Evolutionary conservation across 2,888 invertebrate species (phyloP).

Genomic region (Epistrophella euchroma): DNA sequence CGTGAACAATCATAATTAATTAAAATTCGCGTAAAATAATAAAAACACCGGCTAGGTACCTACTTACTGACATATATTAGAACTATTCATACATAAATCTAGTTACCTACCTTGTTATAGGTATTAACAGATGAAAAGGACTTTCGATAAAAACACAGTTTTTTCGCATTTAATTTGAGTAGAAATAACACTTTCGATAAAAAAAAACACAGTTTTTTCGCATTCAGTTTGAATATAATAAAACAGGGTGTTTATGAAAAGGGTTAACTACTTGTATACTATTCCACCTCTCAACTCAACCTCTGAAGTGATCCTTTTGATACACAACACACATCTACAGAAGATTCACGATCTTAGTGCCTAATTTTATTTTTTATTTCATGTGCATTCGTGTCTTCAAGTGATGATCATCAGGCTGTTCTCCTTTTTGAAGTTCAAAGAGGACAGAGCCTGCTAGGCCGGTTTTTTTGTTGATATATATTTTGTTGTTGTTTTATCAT

Average conservation of each 20-base stretch:
- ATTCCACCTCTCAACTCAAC: background rate
- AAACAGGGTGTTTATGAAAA: background rate
- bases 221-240: slow-evolving; percentile 35
- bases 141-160: slow-evolving; percentile 5
- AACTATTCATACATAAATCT: background rate
- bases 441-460: slow-evolving; percentile 64
- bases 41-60: slow-evolving; percentile 56
- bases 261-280: background rate
- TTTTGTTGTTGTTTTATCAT: slow-evolving; percentile 55
- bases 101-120: background rate
- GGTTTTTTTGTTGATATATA: slow-evolving; percentile 60
- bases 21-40: slow-evolving; percentile 44
- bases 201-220: background rate
- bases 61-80: background rate
- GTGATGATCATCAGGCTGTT: slow-evolving; percentile 39
- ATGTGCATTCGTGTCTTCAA: slow-evolving; percentile 45
- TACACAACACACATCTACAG: background rate
- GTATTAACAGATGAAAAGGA: slow-evolving; percentile 8
- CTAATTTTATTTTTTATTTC: slow-evolving; percentile 8
- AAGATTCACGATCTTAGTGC: slow-evolving; percentile 12
- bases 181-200: slow-evolving; percentile 3
- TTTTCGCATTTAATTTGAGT: slow-evolving; percentile 33
- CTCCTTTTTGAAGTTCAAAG: slow-evolving; percentile 48
- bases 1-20: background rate
- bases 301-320: slow-evolving; percentile 25